These are phyloP conservation scores for Epinephelus moara DNA, from an alignment of 2,113 vertebrate genomes.

Conservation along the genomic window DNA sequence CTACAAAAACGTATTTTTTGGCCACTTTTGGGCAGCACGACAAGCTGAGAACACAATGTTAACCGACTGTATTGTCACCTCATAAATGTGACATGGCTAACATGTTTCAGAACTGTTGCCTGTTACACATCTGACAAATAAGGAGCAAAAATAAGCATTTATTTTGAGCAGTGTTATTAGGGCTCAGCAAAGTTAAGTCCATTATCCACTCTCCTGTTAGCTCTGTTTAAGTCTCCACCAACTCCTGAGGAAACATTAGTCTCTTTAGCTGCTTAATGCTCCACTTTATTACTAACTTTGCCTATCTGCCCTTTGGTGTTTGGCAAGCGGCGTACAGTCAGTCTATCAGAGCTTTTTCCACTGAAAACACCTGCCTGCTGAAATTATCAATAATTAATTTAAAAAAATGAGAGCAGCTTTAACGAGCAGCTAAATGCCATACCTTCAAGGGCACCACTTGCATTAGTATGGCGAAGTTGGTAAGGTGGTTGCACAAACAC, in stretches of 20 bases:
- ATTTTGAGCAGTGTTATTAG: neutral
- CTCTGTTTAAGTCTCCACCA: neutral
- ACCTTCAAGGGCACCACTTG: conserved; percentile 97
- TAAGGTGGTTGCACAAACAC: conserved; percentile 96
- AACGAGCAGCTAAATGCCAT: conserved; percentile 60
- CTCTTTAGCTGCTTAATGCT: neutral
- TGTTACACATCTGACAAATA: neutral
- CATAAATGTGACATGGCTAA: neutral
- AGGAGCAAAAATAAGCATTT: neutral
- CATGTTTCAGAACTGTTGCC: neutral
- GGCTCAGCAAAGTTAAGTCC: neutral
- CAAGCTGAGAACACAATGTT: neutral
- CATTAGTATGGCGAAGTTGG: conserved; percentile 99
- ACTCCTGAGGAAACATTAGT: neutral
- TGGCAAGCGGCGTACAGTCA: neutral
- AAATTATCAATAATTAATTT: neutral
- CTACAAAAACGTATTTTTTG: neutral
- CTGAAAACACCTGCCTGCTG: neutral
- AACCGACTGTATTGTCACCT: neutral
- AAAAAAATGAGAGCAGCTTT: neutral
- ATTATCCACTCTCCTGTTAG: neutral
- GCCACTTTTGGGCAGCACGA: neutral
- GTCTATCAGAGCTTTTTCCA: neutral
- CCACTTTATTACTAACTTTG: neutral
- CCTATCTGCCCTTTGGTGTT: neutral